Conservation (phyloP, 2,797 vertebrate species). For the Gallinago solitaria region DNA sequence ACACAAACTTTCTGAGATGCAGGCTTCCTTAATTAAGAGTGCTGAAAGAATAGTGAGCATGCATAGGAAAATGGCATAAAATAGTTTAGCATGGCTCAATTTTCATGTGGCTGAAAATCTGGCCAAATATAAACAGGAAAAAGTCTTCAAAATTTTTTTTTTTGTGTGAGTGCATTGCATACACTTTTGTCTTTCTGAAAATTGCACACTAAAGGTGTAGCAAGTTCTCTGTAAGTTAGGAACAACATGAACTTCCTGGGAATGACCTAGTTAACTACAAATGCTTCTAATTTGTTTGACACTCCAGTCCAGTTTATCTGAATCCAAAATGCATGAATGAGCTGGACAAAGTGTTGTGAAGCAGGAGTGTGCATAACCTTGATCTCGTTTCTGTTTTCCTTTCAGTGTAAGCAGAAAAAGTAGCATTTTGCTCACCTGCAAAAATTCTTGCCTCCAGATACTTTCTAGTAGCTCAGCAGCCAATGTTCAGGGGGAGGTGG, state of each 20-base stretch:
- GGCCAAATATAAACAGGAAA: not conserved
- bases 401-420: not conserved
- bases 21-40: not conserved
- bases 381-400: not conserved
- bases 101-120: not conserved
- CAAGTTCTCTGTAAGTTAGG: not conserved
- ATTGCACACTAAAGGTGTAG: not conserved
- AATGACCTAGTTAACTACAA: not conserved
- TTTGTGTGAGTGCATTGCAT: not conserved
- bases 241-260: not conserved
- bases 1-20: not conserved
- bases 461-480: not conserved
- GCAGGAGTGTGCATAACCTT: not conserved
- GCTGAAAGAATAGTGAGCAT: not conserved
- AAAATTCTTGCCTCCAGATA: not conserved
- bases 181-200: not conserved
- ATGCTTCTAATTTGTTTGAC: not conserved
- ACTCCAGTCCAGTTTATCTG: not conserved
- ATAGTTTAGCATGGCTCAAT: not conserved
- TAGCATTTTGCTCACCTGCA: not conserved
- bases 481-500: not conserved
- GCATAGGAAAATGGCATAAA: not conserved
- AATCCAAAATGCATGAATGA: not conserved
- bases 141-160: not conserved
- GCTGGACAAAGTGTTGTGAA: not conserved